A percentile compares a stretch with the other conserved stretches of the same genome.
Conservation (phyloP, 2,888 invertebrate species). For the Adelphocoris suturalis region DNA sequence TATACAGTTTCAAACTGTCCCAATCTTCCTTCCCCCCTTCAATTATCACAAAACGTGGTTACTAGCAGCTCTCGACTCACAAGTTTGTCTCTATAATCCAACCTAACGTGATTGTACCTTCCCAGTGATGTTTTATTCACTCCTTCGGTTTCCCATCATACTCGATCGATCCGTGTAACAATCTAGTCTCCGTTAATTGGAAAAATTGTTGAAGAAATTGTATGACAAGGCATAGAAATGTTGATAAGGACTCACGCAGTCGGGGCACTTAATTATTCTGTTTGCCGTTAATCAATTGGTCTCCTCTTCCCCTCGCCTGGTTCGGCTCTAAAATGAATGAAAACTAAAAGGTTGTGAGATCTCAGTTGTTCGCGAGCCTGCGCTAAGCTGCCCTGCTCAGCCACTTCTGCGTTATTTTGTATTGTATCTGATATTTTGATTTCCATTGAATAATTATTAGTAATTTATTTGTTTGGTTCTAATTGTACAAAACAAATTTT, state of each 20-base stretch:
- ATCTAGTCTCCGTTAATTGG: conserved; percentile 42
- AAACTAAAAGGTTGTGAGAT: conserved; percentile 50
- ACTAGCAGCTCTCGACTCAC: neutral
- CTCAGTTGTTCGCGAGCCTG: conserved; percentile 51
- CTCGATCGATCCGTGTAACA: conserved; percentile 20
- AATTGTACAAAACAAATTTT: neutral
- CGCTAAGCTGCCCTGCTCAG: neutral
- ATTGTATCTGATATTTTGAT: conserved; percentile 9
- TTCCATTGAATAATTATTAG: neutral
- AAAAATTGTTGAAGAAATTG: neutral
- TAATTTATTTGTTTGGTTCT: conserved; percentile 41
- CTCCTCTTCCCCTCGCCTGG: conserved; percentile 32
- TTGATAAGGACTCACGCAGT: neutral
- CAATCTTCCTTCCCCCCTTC: too few species aligned
- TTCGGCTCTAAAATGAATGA: conserved; percentile 50
- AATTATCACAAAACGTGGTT: too few species aligned
- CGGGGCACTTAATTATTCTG: conserved; percentile 12
- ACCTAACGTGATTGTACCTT: neutral
- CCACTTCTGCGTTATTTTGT: conserved; percentile 33
- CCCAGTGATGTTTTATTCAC: neutral
- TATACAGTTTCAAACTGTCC: too few species aligned
- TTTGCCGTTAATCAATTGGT: conserved; percentile 3
- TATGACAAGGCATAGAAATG: neutral
- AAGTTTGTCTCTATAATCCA: neutral
- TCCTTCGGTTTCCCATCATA: neutral